A percentile compares a stretch with the other conserved stretches of the same genome.
These are phyloP conservation scores for Xylophagus ater DNA, from an alignment of 2,888 invertebrate species.

Conservation along the genomic window DNA sequence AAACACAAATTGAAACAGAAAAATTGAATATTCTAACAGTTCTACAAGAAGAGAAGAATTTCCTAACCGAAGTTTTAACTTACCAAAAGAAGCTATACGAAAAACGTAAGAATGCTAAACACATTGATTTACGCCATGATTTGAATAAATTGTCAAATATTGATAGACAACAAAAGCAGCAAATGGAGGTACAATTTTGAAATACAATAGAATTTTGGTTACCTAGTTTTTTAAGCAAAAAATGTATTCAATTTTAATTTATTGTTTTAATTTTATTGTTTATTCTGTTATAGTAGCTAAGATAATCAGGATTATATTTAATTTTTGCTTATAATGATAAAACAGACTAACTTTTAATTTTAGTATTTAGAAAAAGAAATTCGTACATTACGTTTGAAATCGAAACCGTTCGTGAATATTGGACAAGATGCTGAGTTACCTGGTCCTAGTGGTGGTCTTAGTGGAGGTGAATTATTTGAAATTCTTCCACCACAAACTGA, in stretches of 20 bases:
- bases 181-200: slow-evolving; percentile 47
- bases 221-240: neutral
- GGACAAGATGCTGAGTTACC: slow-evolving; percentile 11
- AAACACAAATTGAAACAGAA: slow-evolving; percentile 44
- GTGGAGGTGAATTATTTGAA: too few species aligned
- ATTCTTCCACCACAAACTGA: slow-evolving; percentile 23
- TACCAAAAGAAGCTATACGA: slow-evolving; percentile 27
- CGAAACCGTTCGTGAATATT: slow-evolving; percentile 27
- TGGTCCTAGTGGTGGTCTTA: slow-evolving; percentile 8
- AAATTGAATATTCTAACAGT: slow-evolving; percentile 44
- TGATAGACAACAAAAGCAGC: slow-evolving; percentile 39
- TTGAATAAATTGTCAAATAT: slow-evolving; percentile 30
- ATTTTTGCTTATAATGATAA: neutral
- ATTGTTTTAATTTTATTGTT: too few species aligned
- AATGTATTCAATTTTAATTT: neutral
- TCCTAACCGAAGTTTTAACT: slow-evolving; percentile 38
- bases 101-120: slow-evolving; percentile 10
- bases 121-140: slow-evolving; percentile 20
- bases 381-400: slow-evolving; percentile 30
- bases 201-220: too few species aligned
- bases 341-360: neutral
- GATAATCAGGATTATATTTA: too few species aligned
- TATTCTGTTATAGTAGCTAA: too few species aligned
- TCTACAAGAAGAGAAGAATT: slow-evolving; percentile 44
- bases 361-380: slow-evolving; percentile 34